Evolutionary conservation across 1,140 invertebrate genomes (phyloP).

Genomic region (Drosophila micromelanica): DNA sequence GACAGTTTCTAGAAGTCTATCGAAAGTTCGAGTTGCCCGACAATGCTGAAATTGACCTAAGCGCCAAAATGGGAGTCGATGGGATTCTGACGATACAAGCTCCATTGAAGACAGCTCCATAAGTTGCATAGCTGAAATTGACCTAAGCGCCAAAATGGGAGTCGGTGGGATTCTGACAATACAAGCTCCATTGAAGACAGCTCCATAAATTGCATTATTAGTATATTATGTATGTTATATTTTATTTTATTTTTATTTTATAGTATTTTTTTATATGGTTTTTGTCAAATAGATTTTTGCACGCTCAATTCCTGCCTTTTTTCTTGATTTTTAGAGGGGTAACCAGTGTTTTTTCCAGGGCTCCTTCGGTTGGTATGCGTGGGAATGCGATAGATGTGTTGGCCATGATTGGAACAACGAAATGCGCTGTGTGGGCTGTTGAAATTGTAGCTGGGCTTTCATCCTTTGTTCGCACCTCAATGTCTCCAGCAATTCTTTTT

Average conservation of each 20-base stretch:
- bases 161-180: slow-evolving; percentile 26
- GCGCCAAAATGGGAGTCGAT: neutral
- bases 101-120: neutral
- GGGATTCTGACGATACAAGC: slow-evolving; percentile 35
- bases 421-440: slow-evolving; percentile 5
- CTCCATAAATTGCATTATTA: neutral
- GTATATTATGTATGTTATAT: no score
- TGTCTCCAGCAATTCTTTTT: slow-evolving; percentile 32
- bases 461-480: slow-evolving; percentile 11
- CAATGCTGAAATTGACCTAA: slow-evolving; percentile 10
- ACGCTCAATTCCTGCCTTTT: neutral
- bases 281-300: neutral
- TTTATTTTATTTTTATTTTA: no score
- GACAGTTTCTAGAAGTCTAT: slow-evolving; percentile 9
- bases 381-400: neutral
- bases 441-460: neutral
- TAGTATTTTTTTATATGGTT: neutral
- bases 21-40: slow-evolving; percentile 29
- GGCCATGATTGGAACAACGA: slow-evolving; percentile 2
- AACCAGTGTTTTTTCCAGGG: neutral
- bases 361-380: neutral
- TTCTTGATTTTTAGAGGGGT: neutral
- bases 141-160: slow-evolving; percentile 9
- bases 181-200: neutral
- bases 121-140: slow-evolving; percentile 11